Base-by-base conservation (phyloP, 2,797 vertebrate genomes). In the Merluccius polli region DNA sequence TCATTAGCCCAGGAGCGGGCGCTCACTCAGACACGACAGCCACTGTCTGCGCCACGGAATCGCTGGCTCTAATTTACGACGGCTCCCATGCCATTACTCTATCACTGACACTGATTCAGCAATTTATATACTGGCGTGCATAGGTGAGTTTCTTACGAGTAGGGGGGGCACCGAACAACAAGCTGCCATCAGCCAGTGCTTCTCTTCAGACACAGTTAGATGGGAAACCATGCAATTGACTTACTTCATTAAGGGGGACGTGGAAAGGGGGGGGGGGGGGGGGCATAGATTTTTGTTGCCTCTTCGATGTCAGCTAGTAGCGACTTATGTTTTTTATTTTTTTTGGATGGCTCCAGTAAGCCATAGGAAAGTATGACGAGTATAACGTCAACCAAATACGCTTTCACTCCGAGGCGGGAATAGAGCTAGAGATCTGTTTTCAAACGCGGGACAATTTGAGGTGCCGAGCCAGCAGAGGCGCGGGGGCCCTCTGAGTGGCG, bases 71-170 rank as follows among this genome's bases (percentile, higher is more conserved):
- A 94, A 99, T 99, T 98, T 97, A 99, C 92, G 95, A 95, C 87
- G 89, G 91, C 91, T 92, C 93, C 90, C 86, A 80, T 90, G 92
- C 93, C 95, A 96, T 97, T 97, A 97, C 93, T 98, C 95, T 93
- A 93, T 92, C 95, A 93, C 94, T 97, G 96, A 98, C 96, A 96
- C 95, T 96, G 94, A 96, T 96, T 95, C 95, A 93, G 94, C 94
- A 95, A 96, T 96, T 96, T 96, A 95, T 97, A 95, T 95, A 96
- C 95, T 95, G 94, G 95, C 92, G 90, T 89, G 93, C 87, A 52
- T 89, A 95, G 93, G 93, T 93, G 93, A 92, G 93, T 92, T 91
- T 93, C 93, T 95, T 88, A 89, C 83, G 85, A 91, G 89, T 44
- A 69, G 21, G 63, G 36, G 72, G 76, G 63, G 85, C 79, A 81